A percentile compares a stretch with the other conserved stretches of the same genome.
Conservation (phyloP, 2,797 vertebrate species). For the Podarcis lilfordi region DNA sequence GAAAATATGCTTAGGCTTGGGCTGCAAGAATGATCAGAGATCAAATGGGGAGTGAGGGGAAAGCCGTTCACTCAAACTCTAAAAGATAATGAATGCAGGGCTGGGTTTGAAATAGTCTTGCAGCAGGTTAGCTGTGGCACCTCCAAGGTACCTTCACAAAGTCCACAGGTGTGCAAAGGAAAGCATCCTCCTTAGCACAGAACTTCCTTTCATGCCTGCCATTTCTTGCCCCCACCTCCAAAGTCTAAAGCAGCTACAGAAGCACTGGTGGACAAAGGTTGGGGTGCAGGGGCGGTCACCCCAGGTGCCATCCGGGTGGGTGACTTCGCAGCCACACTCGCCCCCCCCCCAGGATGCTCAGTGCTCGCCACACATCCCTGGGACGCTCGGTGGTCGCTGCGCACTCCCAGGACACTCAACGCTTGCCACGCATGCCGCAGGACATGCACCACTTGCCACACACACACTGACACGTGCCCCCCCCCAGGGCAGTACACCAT, state of each 20-base stretch:
- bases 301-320: too few species aligned
- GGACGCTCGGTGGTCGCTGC: too few species aligned
- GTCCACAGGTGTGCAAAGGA: not conserved
- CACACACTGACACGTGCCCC: too few species aligned
- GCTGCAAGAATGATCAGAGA: not conserved
- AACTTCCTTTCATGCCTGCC: not conserved
- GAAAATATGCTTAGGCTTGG: not conserved
- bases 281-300: too few species aligned
- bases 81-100: too few species aligned
- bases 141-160: not conserved
- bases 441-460: too few species aligned
- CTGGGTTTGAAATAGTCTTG: not conserved
- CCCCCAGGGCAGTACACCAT: too few species aligned
- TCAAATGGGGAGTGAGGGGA: accelerated
- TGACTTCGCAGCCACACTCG: too few species aligned
- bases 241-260: not conserved
- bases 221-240: not conserved
- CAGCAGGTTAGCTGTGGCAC: not conserved
- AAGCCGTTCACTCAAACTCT: not conserved
- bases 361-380: too few species aligned
- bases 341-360: too few species aligned
- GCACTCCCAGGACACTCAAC: too few species aligned
- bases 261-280: not conserved
- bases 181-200: not conserved
- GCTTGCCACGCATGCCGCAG: too few species aligned